phyloP scores from a whole-genome alignment of 2,113 vertebrate genomes.

The Nerophis ophidion region DNA sequence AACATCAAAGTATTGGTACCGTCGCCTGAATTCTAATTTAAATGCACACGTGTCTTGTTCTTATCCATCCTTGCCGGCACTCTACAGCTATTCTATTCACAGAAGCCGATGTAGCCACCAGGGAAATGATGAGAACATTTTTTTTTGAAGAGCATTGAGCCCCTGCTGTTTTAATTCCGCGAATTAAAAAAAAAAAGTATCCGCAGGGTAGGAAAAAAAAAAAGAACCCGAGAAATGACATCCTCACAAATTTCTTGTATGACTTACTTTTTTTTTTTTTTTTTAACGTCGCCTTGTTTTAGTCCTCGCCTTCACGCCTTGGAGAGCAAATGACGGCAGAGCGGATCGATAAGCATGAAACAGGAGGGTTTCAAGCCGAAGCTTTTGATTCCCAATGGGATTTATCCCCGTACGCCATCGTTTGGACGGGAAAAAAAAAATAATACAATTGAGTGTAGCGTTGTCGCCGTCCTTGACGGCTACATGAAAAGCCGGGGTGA shows the following conservation, averaged over 20 bases:
- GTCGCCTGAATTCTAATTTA: background rate
- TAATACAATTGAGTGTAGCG: slow-evolving; percentile 21
- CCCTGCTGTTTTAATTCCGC: slow-evolving; percentile 48
- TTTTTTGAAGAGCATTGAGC: slow-evolving; percentile 38
- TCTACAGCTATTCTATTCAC: slow-evolving; percentile 34
- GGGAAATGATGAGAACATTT: slow-evolving; percentile 27
- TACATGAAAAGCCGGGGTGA: slow-evolving; percentile 40
- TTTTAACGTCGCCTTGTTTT: slow-evolving; percentile 11
- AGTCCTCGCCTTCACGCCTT: slow-evolving; percentile 16
- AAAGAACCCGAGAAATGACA: slow-evolving; percentile 25
- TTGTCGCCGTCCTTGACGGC: slow-evolving; percentile 47
- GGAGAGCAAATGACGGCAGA: slow-evolving; percentile 33
- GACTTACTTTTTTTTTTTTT: slow-evolving; percentile 9
- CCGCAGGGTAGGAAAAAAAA: slow-evolving; percentile 22
- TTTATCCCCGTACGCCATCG: slow-evolving; percentile 57
- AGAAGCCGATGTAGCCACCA: slow-evolving; percentile 19
- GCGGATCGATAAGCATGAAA: slow-evolving; percentile 45
- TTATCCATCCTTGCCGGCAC: slow-evolving; percentile 1
- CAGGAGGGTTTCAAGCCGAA: slow-evolving; percentile 26
- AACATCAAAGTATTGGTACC: background rate
- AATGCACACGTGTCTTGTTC: slow-evolving; percentile 15
- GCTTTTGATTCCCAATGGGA: slow-evolving; percentile 51
- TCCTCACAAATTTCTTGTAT: slow-evolving; percentile 25
- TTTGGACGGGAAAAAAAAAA: slow-evolving; percentile 25
- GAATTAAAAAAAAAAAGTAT: slow-evolving; percentile 16